A percentile compares a stretch with the other conserved stretches of the same genome.
These are phyloP conservation scores for Etheostoma perlongum DNA, from an alignment of 2,797 vertebrate genomes.

Conservation along the genomic window DNA sequence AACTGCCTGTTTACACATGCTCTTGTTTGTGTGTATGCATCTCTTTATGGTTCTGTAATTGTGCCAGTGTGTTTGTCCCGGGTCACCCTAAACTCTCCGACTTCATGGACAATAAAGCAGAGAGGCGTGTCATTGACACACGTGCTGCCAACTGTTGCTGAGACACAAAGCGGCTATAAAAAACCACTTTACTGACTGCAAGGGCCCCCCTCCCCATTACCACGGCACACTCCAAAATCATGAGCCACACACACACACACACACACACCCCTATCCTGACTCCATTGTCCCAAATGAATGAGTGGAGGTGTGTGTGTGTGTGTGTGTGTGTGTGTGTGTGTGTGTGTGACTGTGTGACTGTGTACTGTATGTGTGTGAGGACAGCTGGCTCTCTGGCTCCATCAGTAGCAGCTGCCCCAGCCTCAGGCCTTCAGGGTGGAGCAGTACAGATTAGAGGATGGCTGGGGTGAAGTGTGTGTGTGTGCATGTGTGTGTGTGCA, in stretches of 20 bases:
- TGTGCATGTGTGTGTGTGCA: constrained; percentile 33
- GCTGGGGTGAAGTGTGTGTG: constrained; percentile 53
- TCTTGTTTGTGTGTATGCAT: constrained; percentile 24
- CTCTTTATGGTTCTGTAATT: constrained; percentile 32
- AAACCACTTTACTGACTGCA: constrained; percentile 82
- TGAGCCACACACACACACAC: constrained; percentile 68
- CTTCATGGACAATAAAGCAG: constrained; percentile 74
- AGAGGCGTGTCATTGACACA: constrained; percentile 87
- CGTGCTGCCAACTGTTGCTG: constrained; percentile 95
- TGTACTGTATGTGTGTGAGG: constrained; percentile 72
- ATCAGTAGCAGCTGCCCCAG: constrained; percentile 95
- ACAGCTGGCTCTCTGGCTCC: constrained; percentile 92
- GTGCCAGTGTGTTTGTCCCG: constrained; percentile 52
- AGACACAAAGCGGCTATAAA: constrained; percentile 83
- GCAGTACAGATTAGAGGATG: constrained; percentile 81
- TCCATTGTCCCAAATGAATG: constrained; percentile 85
- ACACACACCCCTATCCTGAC: constrained; percentile 57
- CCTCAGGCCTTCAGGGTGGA: constrained; percentile 79
- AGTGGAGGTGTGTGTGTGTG: constrained; percentile 68
- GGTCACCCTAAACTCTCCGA: constrained; percentile 62
- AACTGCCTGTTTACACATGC: neutral
- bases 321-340: constrained; percentile 53
- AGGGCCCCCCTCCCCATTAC: constrained; percentile 69
- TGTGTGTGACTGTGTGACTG: constrained; percentile 46
- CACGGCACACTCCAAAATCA: constrained; percentile 80